Conservation (phyloP, 2,113 vertebrate genomes). For the Gambusia affinis region DNA sequence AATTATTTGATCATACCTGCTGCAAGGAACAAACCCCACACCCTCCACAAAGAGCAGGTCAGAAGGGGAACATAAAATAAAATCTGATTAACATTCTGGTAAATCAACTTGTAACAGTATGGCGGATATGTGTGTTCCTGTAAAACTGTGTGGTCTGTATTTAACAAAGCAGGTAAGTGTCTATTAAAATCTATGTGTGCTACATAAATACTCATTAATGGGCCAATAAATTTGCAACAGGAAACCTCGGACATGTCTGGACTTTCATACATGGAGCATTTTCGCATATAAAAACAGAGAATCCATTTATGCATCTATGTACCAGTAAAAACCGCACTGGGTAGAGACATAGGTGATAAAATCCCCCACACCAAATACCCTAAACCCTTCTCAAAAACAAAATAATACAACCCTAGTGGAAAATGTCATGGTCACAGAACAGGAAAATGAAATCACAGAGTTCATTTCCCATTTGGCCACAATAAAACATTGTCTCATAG, state of each 20-base stretch:
- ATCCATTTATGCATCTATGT: slow-evolving; percentile 44
- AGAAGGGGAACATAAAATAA: not conserved
- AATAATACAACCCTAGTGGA: slow-evolving; percentile 23
- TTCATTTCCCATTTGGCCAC: slow-evolving; percentile 62
- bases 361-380: slow-evolving; percentile 35
- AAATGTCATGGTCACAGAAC: slow-evolving; percentile 8
- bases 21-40: not conserved
- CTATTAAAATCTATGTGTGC: not conserved
- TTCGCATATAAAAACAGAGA: slow-evolving; percentile 39
- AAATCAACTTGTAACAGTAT: not conserved
- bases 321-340: slow-evolving; percentile 45
- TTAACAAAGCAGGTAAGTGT: slow-evolving; percentile 4
- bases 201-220: slow-evolving; percentile 37
- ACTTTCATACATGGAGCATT: not conserved
- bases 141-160: slow-evolving; percentile 1
- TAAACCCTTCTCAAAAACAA: slow-evolving; percentile 5
- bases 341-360: slow-evolving; percentile 55
- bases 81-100: too few species aligned
- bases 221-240: slow-evolving; percentile 21
- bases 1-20: not conserved
- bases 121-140: not conserved
- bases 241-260: slow-evolving; percentile 3
- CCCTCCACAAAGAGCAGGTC: not conserved
- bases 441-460: slow-evolving; percentile 46
- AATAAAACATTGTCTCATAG: slow-evolving; percentile 42